Base-by-base conservation (phyloP, 2,797 vertebrate species). In the Myripristis murdjan region DNA sequence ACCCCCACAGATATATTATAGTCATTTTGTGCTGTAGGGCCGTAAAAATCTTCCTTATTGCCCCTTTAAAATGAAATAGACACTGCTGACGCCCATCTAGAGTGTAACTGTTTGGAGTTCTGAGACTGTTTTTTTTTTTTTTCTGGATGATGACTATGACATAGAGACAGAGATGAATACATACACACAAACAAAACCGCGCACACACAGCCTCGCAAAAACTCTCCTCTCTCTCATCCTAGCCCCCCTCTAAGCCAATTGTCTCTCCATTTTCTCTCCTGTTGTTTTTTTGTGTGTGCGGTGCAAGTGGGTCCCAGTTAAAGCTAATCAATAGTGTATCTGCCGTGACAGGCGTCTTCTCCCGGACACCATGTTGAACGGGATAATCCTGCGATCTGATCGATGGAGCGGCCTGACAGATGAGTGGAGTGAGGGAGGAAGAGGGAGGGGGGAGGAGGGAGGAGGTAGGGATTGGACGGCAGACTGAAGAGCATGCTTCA, bases 311-410 rank as follows among this genome's bases (percentile, higher is more conserved):
- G 75, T 78, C 73, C 68, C 73, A 73, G 89, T 90, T 90, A 89
- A 86, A 91, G 82, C 81, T 87, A 91, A 94, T 94, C 93, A 85
- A 95, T 95, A 92, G 85, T 72, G 83, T 86, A 89, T 91, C 73
- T 72, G 89, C 87, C 85, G 63, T 73, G 88, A 92, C 91, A 91
- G 82, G 87, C 68, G 77, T 87, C 83, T 87, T 87, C 85, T 90
- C 80, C 68, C 73, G 82, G 88, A 92, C 85, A 87, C 69, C 85
- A 76, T 87, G 91, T 88, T 91, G 92, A 91, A 93, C 88, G 90
- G 81, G 89, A 93, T 93, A 94, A 95, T 92, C 85, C 92, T 77
- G 85, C 46, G 1, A 82, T 71, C 75, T 49, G 75, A 94, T 94
- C 92, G 60, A 94, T 94, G 70, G 59, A 54, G 67, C 47, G 46